Base-by-base conservation (phyloP, 2,797 vertebrate species). In the Sebastolobus altivelis region DNA sequence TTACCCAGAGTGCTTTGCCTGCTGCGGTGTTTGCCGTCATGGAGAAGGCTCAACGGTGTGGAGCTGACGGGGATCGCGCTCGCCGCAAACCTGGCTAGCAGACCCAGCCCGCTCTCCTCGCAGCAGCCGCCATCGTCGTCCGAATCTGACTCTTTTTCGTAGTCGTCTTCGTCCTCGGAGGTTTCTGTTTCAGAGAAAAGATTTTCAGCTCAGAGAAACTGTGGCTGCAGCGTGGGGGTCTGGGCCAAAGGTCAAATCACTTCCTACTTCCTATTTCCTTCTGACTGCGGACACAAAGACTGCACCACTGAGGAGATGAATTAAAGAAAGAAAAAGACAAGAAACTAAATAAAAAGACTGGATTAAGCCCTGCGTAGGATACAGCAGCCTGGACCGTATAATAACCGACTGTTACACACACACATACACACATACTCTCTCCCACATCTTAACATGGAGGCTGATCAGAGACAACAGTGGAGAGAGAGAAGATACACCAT, bases 101-200 rank as follows among this genome's bases (percentile, higher is more conserved):
- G 94, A 46, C 98, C 98, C 89, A 99, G 90, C 12, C 98, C 99
- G 0, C 97, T 99, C 95, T 99, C 98, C 40, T 99, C 98, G 10
- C 91, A 92, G 10, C 91, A 92, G 60, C 68, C 83, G 0, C 66
- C 88, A 0, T 87, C 85, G 0, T 87, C 83, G 22, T 96, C 95
- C 1, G 93, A 96, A 70, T 95, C 91, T 0, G 95, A 94, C 4
- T 88, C 89, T 0, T 96, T 95, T 69, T 96, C 97, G 1, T 96
- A 94, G 0, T 96, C 96, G 2, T 96, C 94, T 0, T 96, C 95
- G 0, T 97, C 97, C 0, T 97, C 97, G 0, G 94, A 95, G 72
- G 93, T 93, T 70, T 95, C 96, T 96, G 94, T 83, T 63, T 66
- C 52, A 88, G 74, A 91, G 73, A 88, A 65, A 82, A 91, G 13